A percentile compares a stretch with the other conserved stretches of the same genome.
phyloP scores from a whole-genome alignment of 2,113 vertebrate species.

The Peromyscus californicus region DNA sequence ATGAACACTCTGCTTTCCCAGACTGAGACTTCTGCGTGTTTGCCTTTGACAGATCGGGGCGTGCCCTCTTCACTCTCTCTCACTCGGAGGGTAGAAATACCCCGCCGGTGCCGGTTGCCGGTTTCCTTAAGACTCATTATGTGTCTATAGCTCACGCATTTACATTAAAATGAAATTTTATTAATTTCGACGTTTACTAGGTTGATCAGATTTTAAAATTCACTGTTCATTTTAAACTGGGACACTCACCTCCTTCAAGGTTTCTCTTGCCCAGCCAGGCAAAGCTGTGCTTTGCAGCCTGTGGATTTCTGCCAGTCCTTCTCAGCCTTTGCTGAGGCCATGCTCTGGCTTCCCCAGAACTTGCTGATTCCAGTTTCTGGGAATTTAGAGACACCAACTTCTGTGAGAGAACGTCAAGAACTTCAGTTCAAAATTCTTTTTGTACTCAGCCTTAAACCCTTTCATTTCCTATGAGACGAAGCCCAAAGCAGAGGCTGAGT shows the following conservation, averaged over 20 bases:
- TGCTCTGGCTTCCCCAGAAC: not conserved
- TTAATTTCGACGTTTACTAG: not conserved
- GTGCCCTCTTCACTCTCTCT: not conserved
- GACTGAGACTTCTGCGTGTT: not conserved
- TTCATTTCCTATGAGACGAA: not conserved
- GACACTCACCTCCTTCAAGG: not conserved
- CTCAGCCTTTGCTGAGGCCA: not conserved
- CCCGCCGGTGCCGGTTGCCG: not conserved
- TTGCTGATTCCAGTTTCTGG: not conserved
- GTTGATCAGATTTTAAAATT: not conserved
- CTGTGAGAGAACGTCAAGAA: not conserved
- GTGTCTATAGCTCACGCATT: not conserved
- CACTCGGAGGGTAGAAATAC: not conserved
- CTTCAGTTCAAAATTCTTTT: not conserved
- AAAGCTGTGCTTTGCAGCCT: not conserved
- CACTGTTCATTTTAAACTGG: not conserved
- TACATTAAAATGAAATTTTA: constrained; percentile 17
- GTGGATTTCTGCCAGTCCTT: not conserved
- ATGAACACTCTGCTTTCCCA: not conserved
- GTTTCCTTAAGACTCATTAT: constrained; percentile 8
- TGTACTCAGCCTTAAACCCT: not conserved
- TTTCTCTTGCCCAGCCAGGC: not conserved
- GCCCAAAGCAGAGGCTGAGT: not conserved
- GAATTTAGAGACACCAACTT: not conserved
- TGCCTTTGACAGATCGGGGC: not conserved